Evolutionary conservation across 1,140 invertebrate species (phyloP), one percentile per base, ranked within the genome.

Genomic region (Matsumurasca onukii): DNA sequence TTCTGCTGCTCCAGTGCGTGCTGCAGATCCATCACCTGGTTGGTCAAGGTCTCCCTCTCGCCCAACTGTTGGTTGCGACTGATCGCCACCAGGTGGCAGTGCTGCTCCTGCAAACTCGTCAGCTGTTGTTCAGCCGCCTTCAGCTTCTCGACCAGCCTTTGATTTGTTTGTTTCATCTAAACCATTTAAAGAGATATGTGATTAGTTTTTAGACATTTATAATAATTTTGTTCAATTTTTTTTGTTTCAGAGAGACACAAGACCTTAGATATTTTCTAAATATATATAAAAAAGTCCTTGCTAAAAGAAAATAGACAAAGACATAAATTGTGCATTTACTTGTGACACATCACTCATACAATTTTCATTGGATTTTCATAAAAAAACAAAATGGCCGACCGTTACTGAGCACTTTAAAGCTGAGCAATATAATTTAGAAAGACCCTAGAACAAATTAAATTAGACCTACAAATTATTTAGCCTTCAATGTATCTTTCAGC

Each of bases 31-130:
- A 83, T 78, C 17, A 91, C 78, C 77, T 88, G 84, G 13, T 83
- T 78, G 71, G 86, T 83, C 3, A 92, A 78, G 74, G 88, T 88
- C 72, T 91, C 89, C 30, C 91, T 82, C 70, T 91, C 89, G 25
- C 83, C 81, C 3, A 92, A 82, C 74, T 90, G 88, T 71, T 83
- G 86, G 75, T 91, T 88, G 77, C 86, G 90, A 73, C 85, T 89
- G 5, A 91, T 78, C 71, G 86, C 82, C 59, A 85, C 76, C 66
- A 91, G 80, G 78, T 89, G 88, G 73, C 85, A 86, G 64, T 87
- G 83, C 63, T 86, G 80, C 57, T 82, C 79, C 72, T 85, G 86
- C 29, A 91, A 75, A 72, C 86, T 86, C 68, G 30, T 39, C n/a
- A 76, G 27, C 63, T 76, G 70, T 9, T 31, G 29, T 34, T 73